A percentile compares a stretch with the other conserved stretches of the same genome.
Conservation (phyloP, 2,888 invertebrate genomes). For the Parapristionchus giblindavisi region DNA sequence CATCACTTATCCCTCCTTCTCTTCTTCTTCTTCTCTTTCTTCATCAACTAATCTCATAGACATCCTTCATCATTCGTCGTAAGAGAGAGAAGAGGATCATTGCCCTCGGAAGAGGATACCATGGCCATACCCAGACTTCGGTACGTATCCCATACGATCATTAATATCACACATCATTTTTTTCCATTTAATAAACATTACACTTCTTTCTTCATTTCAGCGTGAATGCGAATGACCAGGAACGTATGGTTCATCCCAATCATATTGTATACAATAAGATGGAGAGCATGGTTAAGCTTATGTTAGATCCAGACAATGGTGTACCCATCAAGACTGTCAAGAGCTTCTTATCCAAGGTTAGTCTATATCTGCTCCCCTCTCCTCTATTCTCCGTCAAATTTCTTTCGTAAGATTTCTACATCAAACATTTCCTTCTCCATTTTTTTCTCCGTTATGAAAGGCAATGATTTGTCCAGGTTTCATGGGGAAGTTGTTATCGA, state of each 20-base stretch:
- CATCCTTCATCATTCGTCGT: slow-evolving; percentile 7
- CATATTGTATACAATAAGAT: slow-evolving; percentile 67
- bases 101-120: neutral
- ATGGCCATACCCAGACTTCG: slow-evolving; percentile 37
- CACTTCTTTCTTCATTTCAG: slow-evolving; percentile 41
- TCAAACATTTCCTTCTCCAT: neutral
- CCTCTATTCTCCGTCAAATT: neutral
- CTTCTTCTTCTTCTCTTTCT: neutral
- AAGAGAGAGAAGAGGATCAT: neutral
- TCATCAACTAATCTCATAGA: neutral
- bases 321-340: slow-evolving; percentile 97
- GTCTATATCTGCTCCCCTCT: neutral
- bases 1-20: neutral
- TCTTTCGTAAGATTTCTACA: neutral
- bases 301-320: slow-evolving; percentile 74
- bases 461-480: neutral
- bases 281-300: slow-evolving; percentile 63
- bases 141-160: slow-evolving; percentile 11
- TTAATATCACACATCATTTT: neutral
- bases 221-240: slow-evolving; percentile 58
- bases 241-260: slow-evolving; percentile 65
- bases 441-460: neutral
- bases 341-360: slow-evolving; percentile 87
- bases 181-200: too few species aligned
- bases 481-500: neutral